A percentile compares a stretch with the other conserved stretches of the same genome.
Conservation (phyloP, 2,888 invertebrate species). For the Habroteleia sp. region DNA sequence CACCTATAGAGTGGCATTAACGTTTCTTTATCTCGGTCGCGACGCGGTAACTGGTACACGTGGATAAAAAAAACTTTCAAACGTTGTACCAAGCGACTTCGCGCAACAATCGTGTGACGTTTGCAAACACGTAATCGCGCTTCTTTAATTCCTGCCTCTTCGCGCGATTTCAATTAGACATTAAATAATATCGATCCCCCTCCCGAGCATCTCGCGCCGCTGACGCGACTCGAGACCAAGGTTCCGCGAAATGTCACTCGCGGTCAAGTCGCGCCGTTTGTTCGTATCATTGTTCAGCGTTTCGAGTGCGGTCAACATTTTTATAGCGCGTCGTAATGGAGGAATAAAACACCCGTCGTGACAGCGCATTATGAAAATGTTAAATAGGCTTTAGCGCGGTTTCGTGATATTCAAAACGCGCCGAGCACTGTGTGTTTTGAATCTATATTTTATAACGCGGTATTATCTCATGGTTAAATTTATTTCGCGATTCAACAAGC, state of each 20-base stretch:
- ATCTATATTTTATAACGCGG: too few relatives aligned
- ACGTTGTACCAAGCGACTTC: conserved; percentile 41
- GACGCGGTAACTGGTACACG: conserved; percentile 22
- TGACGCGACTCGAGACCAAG: too few relatives aligned
- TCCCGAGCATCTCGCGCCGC: too few relatives aligned
- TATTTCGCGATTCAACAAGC: too few relatives aligned
- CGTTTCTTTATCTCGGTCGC: conserved; percentile 49
- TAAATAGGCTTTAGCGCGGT: conserved; percentile 6
- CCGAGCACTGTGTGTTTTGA: too few relatives aligned
- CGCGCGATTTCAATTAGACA: conserved; percentile 12
- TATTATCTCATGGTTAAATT: too few relatives aligned
- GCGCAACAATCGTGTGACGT: conserved; percentile 40
- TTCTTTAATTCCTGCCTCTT: conserved; percentile 3
- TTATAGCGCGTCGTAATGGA: too few relatives aligned
- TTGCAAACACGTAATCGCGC: conserved; percentile 13
- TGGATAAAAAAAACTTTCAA: conserved; percentile 24
- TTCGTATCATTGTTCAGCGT: too few relatives aligned
- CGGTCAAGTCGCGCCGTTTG: too few relatives aligned
- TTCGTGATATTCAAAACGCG: conserved; percentile 4
- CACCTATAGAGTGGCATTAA: conserved; percentile 38
- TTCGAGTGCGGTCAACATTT: too few relatives aligned
- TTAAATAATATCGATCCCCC: too few relatives aligned
- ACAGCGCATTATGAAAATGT: conserved; percentile 23
- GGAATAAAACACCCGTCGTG: neutral
- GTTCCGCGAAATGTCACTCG: too few relatives aligned